Base-by-base conservation (phyloP, 2,113 vertebrate species). In the Peromyscus polionotus region DNA sequence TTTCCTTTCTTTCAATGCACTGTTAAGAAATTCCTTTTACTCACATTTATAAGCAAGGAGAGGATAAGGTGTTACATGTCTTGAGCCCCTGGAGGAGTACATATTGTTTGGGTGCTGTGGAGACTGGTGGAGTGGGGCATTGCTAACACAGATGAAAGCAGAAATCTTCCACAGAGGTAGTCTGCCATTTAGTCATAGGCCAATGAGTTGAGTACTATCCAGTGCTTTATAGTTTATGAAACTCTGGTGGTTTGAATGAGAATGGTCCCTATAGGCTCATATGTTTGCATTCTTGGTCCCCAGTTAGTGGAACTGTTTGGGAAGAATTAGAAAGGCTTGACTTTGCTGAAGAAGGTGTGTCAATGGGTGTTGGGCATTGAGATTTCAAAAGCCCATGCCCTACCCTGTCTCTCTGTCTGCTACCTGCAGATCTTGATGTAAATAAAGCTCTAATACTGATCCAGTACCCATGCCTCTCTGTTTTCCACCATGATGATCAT, bases 201-300 rank as follows among this genome's bases (percentile, higher is more conserved):
- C 61, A 94, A 12, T 87, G 20, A 0, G 14, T 88, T 95, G 33
- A 96, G 48, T 93, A 45, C 61, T 65, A 16, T 57, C 51, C 88
- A 31, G 39, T 75, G 12, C 8, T 88, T 95, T 88, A 94, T 1
- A 70, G 48, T 85, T 97, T 88, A 84, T 85, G 42, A 93, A 89
- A 89, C 63, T 39, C 36, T 61, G 57, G 7, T 61, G 22, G n/a
- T 42, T 84, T 84, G 12, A 84, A 61, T 61, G 57, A 84, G n/a
- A 84, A 61, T 42, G 16, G 0, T 7, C n/a, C 3, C n/a, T 11
- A n/a, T 81, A 13, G 7, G 24, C 12, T 84, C 22, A 26, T 39
- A 61, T 39, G 12, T 61, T 83, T 83, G 22, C 14, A 61, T 42
- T 61, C 36, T 59, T 59, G 19, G 33, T 59, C n/a, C 57, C 14